Conservation (phyloP, 2,888 invertebrate genomes). For the Tetheella fluctuosa region DNA sequence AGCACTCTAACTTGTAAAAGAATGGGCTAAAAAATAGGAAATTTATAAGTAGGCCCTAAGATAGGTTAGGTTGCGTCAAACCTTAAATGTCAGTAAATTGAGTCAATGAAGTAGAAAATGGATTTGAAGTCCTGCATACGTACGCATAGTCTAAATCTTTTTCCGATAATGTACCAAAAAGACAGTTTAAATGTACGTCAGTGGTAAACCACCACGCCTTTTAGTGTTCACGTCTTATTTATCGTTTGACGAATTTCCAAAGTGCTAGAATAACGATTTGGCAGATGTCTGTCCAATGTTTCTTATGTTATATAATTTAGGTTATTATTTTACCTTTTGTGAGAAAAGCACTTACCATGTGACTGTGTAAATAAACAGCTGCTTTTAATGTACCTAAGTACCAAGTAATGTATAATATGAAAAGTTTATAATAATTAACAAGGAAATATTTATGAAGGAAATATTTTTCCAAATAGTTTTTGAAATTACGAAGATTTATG, state of each 20-base stretch:
- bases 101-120: conserved; percentile 45
- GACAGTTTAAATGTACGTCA: conserved; percentile 28
- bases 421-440: too few species aligned
- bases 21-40: too few species aligned
- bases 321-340: not conserved
- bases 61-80: not conserved
- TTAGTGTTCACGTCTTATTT: conserved; percentile 15
- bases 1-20: too few species aligned
- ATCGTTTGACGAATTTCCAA: not conserved
- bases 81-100: not conserved
- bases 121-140: conserved; percentile 48
- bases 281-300: not conserved
- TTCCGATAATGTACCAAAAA: conserved; percentile 44
- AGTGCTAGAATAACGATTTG: not conserved
- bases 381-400: too few species aligned
- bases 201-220: conserved; percentile 9
- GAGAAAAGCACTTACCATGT: not conserved
- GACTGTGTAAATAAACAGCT: too few species aligned
- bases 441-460: too few species aligned
- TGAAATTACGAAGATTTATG: too few species aligned
- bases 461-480: too few species aligned
- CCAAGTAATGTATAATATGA: too few species aligned
- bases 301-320: not conserved
- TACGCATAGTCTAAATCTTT: conserved; percentile 47
- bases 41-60: not conserved